These are phyloP conservation scores for Drosophila watanabei DNA, from an alignment of 1,140 invertebrate genomes.

Conservation along the genomic window DNA sequence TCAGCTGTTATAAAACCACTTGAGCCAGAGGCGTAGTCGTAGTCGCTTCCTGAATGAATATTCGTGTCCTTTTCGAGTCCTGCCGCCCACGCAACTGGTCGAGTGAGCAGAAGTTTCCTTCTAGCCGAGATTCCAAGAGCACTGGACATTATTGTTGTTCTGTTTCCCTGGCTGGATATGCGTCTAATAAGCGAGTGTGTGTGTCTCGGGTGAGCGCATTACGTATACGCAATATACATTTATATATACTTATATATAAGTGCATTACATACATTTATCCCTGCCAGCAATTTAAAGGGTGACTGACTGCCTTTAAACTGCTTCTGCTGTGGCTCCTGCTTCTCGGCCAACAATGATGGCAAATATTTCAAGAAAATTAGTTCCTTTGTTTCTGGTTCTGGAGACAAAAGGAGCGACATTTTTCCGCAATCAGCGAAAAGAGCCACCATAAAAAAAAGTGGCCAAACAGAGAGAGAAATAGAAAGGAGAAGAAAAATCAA, in stretches of 20 bases:
- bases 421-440: slow-evolving; percentile 47
- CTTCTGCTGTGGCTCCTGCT: slow-evolving; percentile 4
- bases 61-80: slow-evolving; percentile 30
- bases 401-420: slow-evolving; percentile 27
- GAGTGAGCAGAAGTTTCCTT: slow-evolving; percentile 1
- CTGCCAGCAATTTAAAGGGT: slow-evolving; percentile 56
- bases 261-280: slow-evolving; percentile 39
- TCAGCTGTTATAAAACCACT: slow-evolving; percentile 24
- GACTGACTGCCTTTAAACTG: slow-evolving; percentile 28
- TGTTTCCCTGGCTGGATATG: slow-evolving; percentile 60
- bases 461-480: slow-evolving; percentile 2
- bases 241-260: slow-evolving; percentile 34
- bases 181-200: slow-evolving; percentile 76
- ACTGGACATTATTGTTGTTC: slow-evolving; percentile 62
- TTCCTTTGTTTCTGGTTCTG: slow-evolving; percentile 48
- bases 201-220: slow-evolving; percentile 64
- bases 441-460: slow-evolving; percentile 41
- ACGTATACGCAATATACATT: slow-evolving; percentile 71
- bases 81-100: slow-evolving; percentile 16
- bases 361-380: slow-evolving; percentile 64
- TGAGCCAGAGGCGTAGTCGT: slow-evolving; percentile 43
- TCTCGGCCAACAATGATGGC: slow-evolving; percentile 42
- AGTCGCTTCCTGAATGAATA: slow-evolving; percentile 25
- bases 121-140: slow-evolving; percentile 13
- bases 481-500: slow-evolving; percentile 28